Conservation (phyloP, 1,140 invertebrate genomes). For the Drosophila insularis region DNA sequence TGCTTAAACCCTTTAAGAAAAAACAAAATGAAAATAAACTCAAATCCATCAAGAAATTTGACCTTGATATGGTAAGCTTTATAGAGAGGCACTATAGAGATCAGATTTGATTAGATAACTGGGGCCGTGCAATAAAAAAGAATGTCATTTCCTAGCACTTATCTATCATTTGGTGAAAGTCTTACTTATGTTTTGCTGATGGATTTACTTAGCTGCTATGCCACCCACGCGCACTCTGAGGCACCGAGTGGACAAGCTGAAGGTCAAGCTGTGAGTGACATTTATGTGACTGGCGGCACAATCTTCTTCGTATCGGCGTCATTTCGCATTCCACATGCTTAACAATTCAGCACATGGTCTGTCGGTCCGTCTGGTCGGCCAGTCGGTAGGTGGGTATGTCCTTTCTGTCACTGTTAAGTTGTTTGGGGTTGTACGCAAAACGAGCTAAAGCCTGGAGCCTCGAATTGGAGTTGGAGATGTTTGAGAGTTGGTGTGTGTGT, state of each 20-base stretch:
- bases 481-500: no score
- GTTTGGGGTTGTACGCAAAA: conserved; percentile 65
- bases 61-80: background rate
- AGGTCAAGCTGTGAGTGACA: conserved; percentile 73
- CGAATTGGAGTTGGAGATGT: background rate
- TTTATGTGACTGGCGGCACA: conserved; percentile 52
- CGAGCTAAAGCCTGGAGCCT: conserved; percentile 5
- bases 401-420: conserved; percentile 42
- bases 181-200: conserved; percentile 46
- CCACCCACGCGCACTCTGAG: background rate
- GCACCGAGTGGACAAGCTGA: conserved; percentile 27
- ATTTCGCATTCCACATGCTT: conserved; percentile 59
- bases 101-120: background rate
- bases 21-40: no score
- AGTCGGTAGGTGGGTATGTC: background rate
- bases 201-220: conserved; percentile 31
- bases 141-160: conserved; percentile 52
- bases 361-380: background rate
- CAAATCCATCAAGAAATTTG: no score
- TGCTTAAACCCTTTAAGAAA: no score
- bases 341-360: conserved; percentile 74
- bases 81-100: background rate
- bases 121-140: background rate
- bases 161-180: conserved; percentile 48
- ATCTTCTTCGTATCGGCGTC: conserved; percentile 36